Percentiles rank a stretch among this genome's conserved stretches.
These are phyloP conservation scores for Chirona hameri DNA, from an alignment of 2,888 invertebrate species.

Conservation along the genomic window DNA sequence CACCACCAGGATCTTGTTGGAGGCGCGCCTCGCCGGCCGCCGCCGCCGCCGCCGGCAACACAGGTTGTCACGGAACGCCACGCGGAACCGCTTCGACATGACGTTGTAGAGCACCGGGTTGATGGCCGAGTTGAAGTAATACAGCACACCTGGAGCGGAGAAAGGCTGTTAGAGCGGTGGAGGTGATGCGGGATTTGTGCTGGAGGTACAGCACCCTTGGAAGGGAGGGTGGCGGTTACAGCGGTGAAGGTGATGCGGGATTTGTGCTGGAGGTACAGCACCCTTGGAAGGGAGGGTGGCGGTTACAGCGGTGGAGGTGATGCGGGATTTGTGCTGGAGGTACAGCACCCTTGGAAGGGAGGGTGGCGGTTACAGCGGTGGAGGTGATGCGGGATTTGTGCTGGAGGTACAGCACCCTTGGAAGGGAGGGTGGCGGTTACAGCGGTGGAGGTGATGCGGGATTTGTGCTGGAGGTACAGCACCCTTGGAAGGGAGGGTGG, in stretches of 20 bases:
- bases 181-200: no score
- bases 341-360: constrained; percentile 32
- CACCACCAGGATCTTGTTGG: constrained; percentile 26
- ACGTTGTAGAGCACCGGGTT: constrained; percentile 37
- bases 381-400: no score
- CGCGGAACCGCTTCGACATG: constrained; percentile 37
- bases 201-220: constrained; percentile 31
- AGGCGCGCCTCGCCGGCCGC: constrained; percentile 35
- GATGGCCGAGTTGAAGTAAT: constrained; percentile 37
- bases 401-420: no score
- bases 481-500: no score
- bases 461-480: no score
- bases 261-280: constrained; percentile 13
- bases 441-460: no score
- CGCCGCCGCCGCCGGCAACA: constrained; percentile 35
- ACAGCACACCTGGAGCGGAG: constrained; percentile 32
- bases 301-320: neutral
- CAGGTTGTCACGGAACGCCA: constrained; percentile 35
- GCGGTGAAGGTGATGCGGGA: neutral
- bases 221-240: neutral
- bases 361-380: neutral
- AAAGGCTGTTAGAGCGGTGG: neutral
- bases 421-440: no score
- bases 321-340: no score
- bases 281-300: constrained; percentile 10